Base-by-base conservation (phyloP, 2,888 invertebrate species). In the Chrysolina oricalcia region DNA sequence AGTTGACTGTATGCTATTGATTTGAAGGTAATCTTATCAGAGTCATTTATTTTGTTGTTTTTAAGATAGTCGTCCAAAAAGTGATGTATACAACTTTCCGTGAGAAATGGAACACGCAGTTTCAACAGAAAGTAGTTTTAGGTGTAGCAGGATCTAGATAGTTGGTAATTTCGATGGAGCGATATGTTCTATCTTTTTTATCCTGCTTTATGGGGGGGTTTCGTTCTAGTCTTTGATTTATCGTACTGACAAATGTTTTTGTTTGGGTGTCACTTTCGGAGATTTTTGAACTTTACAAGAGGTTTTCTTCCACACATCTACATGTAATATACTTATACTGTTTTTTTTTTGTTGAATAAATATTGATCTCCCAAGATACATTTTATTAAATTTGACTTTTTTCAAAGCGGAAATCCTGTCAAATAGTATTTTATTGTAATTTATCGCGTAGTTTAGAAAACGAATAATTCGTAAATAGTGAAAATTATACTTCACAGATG, bases 161-260 rank as follows among this genome's bases (percentile, higher is more conserved):
- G 21, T 17, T 10, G 17, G 21, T 53, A 19, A 53, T 53, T 53
- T 53, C 53, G 11, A 10, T 53, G 21, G 53, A 59, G 35, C 15
- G 27, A 59, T 59, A 35, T 35, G 15, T 23, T 59, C 59, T n/a
- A 59, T 59, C 35, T n/a, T 35, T 59, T 59, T 15, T 27, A 27
- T 23, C 59, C 59, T 59, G 27, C 59, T 59, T 59, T 17, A 17
- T 27, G 59, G 59, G 59, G 21, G 56, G 59, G 59, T 59, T 59
- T 15, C n/a, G 35, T 59, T 59, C 59, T 59, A 59, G 59, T 59
- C 59, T 35, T 59, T 59, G 59, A 59, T 59, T 59, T 59, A 35
- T 35, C 23, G 35, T 59, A 59, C 59, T 59, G 59, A 59, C 59
- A 59, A 56, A 56, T 59, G 59, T 59, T 59, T 53, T 53, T 53